These are phyloP conservation scores for Drosophila novamexicana DNA, from an alignment of 1,140 invertebrate species.

Conservation along the genomic window DNA sequence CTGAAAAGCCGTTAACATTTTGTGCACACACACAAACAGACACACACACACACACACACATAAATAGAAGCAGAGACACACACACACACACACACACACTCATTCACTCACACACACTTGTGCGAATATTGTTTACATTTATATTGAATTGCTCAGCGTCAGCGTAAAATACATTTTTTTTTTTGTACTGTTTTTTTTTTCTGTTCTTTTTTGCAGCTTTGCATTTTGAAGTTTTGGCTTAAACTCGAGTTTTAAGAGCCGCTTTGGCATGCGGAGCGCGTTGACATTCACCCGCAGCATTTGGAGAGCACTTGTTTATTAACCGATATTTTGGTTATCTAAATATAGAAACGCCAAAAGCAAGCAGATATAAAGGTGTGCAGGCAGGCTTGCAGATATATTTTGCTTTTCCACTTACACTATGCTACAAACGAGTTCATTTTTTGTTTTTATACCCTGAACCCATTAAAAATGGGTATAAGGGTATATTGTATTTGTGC, in stretches of 20 bases:
- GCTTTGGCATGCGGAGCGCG: conserved; percentile 8
- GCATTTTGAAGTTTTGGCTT: neutral
- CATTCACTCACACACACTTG: neutral
- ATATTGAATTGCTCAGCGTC: conserved; percentile 40
- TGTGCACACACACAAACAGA: conserved; percentile 25
- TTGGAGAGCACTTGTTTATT: neutral
- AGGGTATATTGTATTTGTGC: too few species aligned
- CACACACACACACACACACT: conserved; percentile 6
- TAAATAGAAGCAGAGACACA: conserved; percentile 8
- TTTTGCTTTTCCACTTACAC: too few species aligned
- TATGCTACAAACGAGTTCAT: too few species aligned
- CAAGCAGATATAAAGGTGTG: too few species aligned
- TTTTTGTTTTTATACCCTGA: too few species aligned
- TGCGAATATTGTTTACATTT: conserved; percentile 36
- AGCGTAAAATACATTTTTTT: conserved; percentile 10
- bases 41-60: conserved; percentile 10
- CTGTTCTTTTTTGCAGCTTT: neutral
- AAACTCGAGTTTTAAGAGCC: neutral
- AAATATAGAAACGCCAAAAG: too few species aligned
- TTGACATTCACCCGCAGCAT: conserved; percentile 5
- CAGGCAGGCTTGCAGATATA: too few species aligned
- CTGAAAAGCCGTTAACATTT: conserved; percentile 53
- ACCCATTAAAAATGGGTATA: too few species aligned
- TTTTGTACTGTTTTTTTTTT: conserved; percentile 20
- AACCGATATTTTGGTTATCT: too few species aligned